These are phyloP conservation scores for Fistularia tabacaria DNA, from an alignment of 2,797 vertebrate genomes.

Conservation along the genomic window DNA sequence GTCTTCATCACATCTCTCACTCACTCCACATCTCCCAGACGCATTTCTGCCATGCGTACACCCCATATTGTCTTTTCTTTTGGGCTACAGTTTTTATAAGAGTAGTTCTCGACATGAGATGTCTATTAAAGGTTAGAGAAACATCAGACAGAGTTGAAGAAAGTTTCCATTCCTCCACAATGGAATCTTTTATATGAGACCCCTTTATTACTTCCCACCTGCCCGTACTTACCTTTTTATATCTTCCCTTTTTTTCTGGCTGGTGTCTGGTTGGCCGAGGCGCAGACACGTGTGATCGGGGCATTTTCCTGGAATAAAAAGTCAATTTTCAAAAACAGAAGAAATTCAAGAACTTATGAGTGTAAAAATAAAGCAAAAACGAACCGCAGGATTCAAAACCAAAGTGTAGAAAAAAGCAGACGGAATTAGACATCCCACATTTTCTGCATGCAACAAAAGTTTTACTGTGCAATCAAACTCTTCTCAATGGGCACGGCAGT, in stretches of 20 bases:
- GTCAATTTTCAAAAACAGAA: not conserved
- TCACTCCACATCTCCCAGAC: constrained; percentile 56
- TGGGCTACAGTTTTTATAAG: constrained; percentile 49
- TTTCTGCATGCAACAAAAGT: too few species aligned
- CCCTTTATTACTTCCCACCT: constrained; percentile 55
- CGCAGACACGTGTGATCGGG: constrained; percentile 1
- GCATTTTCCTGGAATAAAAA: not conserved
- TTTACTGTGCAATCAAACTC: too few species aligned
- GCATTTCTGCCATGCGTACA: constrained; percentile 48
- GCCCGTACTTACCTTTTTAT: constrained; percentile 18
- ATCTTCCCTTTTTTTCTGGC: constrained; percentile 14
- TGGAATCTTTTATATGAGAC: constrained; percentile 56
- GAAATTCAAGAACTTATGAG: not conserved
- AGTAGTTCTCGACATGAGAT: constrained; percentile 56
- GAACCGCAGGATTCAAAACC: too few species aligned
- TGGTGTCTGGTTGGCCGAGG: constrained; percentile 6
- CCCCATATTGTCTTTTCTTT: constrained; percentile 55
- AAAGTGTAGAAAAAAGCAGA: too few species aligned
- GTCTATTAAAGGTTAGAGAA: constrained; percentile 54
- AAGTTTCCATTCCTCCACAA: constrained; percentile 53
- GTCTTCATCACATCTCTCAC: constrained; percentile 38
- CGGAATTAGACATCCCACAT: too few species aligned
- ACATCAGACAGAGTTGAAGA: constrained; percentile 30
- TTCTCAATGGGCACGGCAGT: too few species aligned
- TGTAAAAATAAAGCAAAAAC: too few species aligned